phyloP scores from a whole-genome alignment of 2,113 vertebrate genomes.

The Macquaria ambigua region DNA sequence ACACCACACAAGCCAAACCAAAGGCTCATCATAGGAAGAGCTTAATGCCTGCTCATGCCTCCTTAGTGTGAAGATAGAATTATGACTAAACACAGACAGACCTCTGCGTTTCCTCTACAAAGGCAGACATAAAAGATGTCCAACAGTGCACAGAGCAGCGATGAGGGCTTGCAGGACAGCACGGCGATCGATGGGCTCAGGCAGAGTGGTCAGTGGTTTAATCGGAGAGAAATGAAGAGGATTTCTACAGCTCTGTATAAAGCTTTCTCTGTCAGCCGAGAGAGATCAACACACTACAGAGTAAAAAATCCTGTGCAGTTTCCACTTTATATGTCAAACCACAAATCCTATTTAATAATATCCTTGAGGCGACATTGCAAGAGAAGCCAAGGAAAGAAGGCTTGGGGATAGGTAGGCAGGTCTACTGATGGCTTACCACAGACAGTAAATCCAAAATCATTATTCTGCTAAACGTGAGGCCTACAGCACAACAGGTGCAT shows the following conservation, averaged over 20 bases:
- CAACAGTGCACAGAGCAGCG: constrained; percentile 5
- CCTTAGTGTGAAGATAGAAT: constrained; percentile 60
- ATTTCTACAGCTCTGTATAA: constrained; percentile 69
- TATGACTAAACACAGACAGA: constrained; percentile 52
- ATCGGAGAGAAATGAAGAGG: constrained; percentile 76
- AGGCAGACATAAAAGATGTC: constrained; percentile 57
- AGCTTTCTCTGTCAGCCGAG: constrained; percentile 57
- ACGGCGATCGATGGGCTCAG: constrained; percentile 55
- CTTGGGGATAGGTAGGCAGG: constrained; percentile 22
- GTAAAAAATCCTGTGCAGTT: constrained; percentile 63
- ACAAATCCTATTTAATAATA: constrained; percentile 81
- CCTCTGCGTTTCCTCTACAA: constrained; percentile 61
- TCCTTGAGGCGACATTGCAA: constrained; percentile 76
- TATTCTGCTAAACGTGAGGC: constrained; percentile 38
- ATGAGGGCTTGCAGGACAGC: constrained; percentile 46
- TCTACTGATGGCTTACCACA: constrained; percentile 34
- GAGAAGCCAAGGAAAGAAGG: constrained; percentile 35
- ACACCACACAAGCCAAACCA: constrained; percentile 36
- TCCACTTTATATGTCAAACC: constrained; percentile 79
- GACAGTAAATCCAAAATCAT: constrained; percentile 53
- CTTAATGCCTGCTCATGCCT: constrained; percentile 46
- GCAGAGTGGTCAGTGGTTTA: constrained; percentile 77
- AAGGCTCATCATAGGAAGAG: constrained; percentile 45
- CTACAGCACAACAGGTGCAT: constrained; percentile 37
- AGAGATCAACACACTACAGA: constrained; percentile 67